Evolutionary conservation across 2,888 invertebrate species (phyloP).

Genomic region (Agrilus mali): DNA sequence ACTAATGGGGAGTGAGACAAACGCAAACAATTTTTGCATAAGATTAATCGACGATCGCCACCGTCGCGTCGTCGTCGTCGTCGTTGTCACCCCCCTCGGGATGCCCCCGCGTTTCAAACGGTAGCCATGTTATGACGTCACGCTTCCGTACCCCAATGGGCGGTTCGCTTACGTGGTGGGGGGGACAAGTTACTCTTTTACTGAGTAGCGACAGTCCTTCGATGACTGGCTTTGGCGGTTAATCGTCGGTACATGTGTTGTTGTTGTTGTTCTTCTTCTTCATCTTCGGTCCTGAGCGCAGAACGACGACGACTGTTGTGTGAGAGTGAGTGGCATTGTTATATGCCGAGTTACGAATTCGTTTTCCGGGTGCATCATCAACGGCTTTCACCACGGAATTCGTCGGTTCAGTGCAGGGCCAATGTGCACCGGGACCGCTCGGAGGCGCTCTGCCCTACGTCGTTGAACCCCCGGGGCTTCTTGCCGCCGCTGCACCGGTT

Average conservation of each 20-base stretch:
- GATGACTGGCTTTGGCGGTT: not conserved
- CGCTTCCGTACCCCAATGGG: constrained; percentile 6
- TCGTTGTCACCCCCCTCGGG: constrained; percentile 16
- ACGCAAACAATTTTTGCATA: constrained; percentile 17
- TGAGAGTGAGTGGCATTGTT: constrained; percentile 11
- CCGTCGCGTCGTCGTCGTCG: too few relatives aligned
- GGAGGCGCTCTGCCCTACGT: constrained; percentile 25
- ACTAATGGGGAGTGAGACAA: constrained; percentile 11
- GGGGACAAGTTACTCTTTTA: constrained; percentile 16
- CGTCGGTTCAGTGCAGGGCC: constrained; percentile 28
- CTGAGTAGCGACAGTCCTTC: constrained; percentile 13
- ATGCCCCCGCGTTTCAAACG: not conserved
- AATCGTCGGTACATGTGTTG: not conserved
- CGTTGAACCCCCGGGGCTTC: constrained; percentile 26
- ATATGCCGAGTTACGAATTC: constrained; percentile 7
- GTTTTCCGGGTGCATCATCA: constrained; percentile 3
- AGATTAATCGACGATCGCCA: constrained; percentile 15
- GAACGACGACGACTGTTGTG: constrained; percentile 10
- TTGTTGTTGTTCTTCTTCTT: not conserved
- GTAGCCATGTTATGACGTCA: constrained; percentile 32
- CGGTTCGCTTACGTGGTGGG: constrained; percentile 9
- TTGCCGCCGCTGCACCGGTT: constrained; percentile 24
- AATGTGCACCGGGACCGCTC: constrained; percentile 28
- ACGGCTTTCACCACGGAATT: constrained; percentile 28
- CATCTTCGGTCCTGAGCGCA: too few relatives aligned